Base-by-base conservation (phyloP, 2,797 vertebrate species). In the Pygocentrus nattereri region DNA sequence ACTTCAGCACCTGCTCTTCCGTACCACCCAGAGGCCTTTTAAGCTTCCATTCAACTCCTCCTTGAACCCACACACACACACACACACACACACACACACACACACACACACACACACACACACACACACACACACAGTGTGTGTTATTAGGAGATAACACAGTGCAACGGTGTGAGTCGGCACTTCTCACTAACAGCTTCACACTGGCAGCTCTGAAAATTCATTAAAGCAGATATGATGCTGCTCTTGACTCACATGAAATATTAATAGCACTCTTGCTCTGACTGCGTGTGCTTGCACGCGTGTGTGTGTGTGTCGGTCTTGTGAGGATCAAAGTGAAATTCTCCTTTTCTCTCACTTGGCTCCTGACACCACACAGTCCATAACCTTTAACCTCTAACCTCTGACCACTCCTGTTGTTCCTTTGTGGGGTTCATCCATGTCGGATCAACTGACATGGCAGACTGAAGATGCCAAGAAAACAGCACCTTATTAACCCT, bases 351-450 rank as follows among this genome's bases (percentile, higher is more conserved):
- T 44, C 82, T 75, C 83, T 72, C 84, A 77, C 84, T 41, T 79
- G 88, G 84, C 89, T 68, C 62, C 82, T 86, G 88, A 87, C 90
- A 83, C 75, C 72, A 78, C 85, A 70, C 49, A 89, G 87, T 87
- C 79, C 81, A 82, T 89, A 85, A 91, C 81, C 85, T 41, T 62
- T 83, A 54, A 78, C 79, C 78, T 76, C 87, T 76, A 84, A 93
- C 88, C 92, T 87, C 75, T 82, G 87, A 90, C 89, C 62, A 80
- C 54, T 18, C 65, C 75, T 65, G 62, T 58, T 16, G 61, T 79
- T 84, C 47, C 61, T 84, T 78, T 84, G 79, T 54, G 25, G 19
- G 31, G 58, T 79, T 84, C 41, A 44, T 72, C 75, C 74, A 59
- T 58, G 75, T 76, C 64, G 52, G 41, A 44, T 72, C 12, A 64